Base-by-base conservation (phyloP, 2,888 invertebrate genomes). In the Dicranocentrus wangi region DNA sequence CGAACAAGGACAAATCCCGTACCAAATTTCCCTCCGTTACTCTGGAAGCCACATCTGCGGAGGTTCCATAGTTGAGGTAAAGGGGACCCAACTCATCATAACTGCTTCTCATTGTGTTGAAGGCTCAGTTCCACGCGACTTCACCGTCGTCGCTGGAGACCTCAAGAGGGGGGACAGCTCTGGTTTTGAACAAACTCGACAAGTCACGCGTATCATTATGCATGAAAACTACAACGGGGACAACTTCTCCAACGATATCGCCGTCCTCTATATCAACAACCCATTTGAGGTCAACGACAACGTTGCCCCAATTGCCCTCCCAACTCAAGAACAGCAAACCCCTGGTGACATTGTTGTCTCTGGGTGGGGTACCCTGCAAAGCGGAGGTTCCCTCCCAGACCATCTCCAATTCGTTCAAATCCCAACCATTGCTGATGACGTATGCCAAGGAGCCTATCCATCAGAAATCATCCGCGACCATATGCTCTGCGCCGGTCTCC, bases 331-430 rank as follows among this genome's bases (percentile, higher is more conserved):
- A 25, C 47, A 47, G 10, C 1, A 60, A 0, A 60, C 72, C 13
- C 1, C 25, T 1, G 61, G 72, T 15, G 75, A 82, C 21, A 58
- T 75, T 8, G 47, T 83, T 17, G 72, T 86, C 10, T 76, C 82
- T 8, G 87, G 87, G 53, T 87, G 87, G 87, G 87, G 87, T 39
- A 82, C 81, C 13, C 75, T 75, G 15, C 51, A 69, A 23, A 77
- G 43, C 43, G 72, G 65, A 13, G 82, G 79, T 42, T 10, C 2
- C 5, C 21, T 43, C 17, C 61, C 83, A 2, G 23, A 53, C 8
- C 65, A 81, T 8, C 55, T 86, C 21, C 71, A 82, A 23, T 75
- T 82, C 32, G 85, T 86, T 63, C 47, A 61, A 32, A 60, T 71
- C n/a, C 47, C 47, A 2, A n/a, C 15, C n/a, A n/a, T 47, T 2